Conservation (phyloP, 1,140 invertebrate genomes). For the Metopolophium dirhodum region DNA sequence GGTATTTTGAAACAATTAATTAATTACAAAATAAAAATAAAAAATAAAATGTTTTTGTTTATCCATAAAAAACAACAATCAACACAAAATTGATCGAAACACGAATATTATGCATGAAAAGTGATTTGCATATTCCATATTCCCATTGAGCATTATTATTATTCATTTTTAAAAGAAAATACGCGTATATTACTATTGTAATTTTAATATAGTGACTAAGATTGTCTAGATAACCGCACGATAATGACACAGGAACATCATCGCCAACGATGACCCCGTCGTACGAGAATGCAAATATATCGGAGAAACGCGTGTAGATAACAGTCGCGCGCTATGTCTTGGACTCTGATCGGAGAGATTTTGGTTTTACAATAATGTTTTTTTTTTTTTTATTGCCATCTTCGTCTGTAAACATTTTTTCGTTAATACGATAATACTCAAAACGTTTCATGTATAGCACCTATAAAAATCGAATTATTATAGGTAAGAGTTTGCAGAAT, state of each 20-base stretch:
- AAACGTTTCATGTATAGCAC: background rate
- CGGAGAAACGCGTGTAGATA: background rate
- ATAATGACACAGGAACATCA: background rate
- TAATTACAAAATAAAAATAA: background rate
- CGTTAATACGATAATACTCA: background rate
- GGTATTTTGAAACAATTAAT: too few species aligned
- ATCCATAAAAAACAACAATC: background rate
- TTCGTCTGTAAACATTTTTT: background rate
- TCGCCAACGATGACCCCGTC: background rate
- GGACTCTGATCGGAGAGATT: background rate
- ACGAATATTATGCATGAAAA: background rate
- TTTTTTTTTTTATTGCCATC: background rate
- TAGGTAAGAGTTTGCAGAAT: background rate
- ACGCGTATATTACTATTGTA: background rate
- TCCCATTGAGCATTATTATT: background rate
- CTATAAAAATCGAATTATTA: constrained; percentile 1
- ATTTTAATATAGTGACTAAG: constrained; percentile 11
- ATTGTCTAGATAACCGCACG: background rate
- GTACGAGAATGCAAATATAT: constrained; percentile 8
- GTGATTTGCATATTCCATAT: background rate
- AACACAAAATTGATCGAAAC: background rate
- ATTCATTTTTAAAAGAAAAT: background rate
- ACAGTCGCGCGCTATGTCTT: background rate
- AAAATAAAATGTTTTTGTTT: background rate
- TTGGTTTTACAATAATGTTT: constrained; percentile 2